Evolutionary conservation across 2,113 vertebrate genomes (phyloP).

Genomic region (Sinocyclocheilus maitianheensis): DNA sequence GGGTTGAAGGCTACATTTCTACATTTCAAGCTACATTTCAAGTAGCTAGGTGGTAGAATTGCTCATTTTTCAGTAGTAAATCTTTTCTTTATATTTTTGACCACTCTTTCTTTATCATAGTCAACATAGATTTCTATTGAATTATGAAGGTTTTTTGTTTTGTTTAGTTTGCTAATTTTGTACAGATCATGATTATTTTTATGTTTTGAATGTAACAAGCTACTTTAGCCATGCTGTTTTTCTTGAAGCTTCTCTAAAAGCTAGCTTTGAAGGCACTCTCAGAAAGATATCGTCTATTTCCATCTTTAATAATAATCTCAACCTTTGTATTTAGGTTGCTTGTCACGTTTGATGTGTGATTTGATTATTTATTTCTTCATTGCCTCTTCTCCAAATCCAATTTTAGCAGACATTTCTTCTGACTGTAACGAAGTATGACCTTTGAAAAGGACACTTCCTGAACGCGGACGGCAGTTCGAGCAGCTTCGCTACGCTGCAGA

Average conservation of each 20-base stretch:
- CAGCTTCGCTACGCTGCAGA: not conserved
- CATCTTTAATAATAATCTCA: conserved; percentile 26
- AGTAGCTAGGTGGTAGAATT: not conserved
- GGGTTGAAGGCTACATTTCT: not conserved
- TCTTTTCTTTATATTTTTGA: too few relatives aligned
- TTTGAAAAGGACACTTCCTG: conserved; percentile 78
- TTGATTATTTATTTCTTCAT: conserved; percentile 55
- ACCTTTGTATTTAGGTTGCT: conserved; percentile 38
- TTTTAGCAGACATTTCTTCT: conserved; percentile 86
- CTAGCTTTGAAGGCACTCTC: not conserved
- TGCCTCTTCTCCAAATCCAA: conserved; percentile 60
- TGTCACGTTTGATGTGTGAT: conserved; percentile 62
- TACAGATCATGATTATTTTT: not conserved
- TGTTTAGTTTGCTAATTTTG: not conserved
- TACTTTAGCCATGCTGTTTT: not conserved
- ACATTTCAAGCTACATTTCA: too few relatives aligned
- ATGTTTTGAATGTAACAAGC: not conserved
- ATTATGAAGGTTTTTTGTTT: not conserved
- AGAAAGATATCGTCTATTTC: conserved; percentile 25
- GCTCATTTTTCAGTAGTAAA: too few relatives aligned
- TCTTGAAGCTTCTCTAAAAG: not conserved
- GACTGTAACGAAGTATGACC: conserved; percentile 82
- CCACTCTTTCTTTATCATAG: too few relatives aligned
- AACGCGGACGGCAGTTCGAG: not conserved
- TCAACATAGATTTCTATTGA: not conserved